A percentile compares a stretch with the other conserved stretches of the same genome.
Evolutionary conservation across 2,797 vertebrate species (phyloP).

Genomic region (Oryzias dopingdopingensis): DNA sequence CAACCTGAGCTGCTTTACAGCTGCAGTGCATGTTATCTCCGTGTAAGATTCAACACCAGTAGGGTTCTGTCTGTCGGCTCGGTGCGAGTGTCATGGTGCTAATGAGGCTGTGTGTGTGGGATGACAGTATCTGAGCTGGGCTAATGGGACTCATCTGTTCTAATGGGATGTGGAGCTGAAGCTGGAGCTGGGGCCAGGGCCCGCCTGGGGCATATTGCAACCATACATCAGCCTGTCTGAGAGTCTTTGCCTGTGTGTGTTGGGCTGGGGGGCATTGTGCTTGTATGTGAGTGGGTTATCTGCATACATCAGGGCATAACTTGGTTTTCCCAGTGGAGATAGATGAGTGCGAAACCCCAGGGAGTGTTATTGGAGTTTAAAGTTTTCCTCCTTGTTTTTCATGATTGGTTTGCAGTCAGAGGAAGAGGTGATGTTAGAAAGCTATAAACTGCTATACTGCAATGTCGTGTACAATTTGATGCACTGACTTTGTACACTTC

Average conservation of each 20-base stretch:
- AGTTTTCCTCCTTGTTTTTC: conserved; percentile 73
- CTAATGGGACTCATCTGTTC: conserved; percentile 83
- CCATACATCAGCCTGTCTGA: conserved; percentile 82
- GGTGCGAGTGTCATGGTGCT: conserved; percentile 62
- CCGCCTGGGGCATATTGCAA: conserved; percentile 82
- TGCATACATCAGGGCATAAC: conserved; percentile 77
- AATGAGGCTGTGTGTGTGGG: conserved; percentile 72
- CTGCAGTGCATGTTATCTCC: conserved; percentile 57
- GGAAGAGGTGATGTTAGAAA: conserved; percentile 43
- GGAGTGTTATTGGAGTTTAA: conserved; percentile 75
- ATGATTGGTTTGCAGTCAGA: conserved; percentile 55
- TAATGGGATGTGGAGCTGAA: conserved; percentile 74
- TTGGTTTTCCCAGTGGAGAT: conserved; percentile 74
- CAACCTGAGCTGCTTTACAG: conserved; percentile 42
- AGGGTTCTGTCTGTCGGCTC: conserved; percentile 64
- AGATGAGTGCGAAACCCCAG: conserved; percentile 70
- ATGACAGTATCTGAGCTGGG: conserved; percentile 73
- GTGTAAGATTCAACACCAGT: conserved; percentile 69
- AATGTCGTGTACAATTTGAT: conserved; percentile 23
- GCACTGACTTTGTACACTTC: conserved; percentile 17
- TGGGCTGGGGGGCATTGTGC: conserved; percentile 33
- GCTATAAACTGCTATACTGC: conserved; percentile 44
- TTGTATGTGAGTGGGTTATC: conserved; percentile 62
- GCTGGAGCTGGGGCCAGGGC: conserved; percentile 60
- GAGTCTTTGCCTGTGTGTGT: conserved; percentile 49